Conservation (phyloP, 2,797 vertebrate genomes). For the Amniataba percoides region DNA sequence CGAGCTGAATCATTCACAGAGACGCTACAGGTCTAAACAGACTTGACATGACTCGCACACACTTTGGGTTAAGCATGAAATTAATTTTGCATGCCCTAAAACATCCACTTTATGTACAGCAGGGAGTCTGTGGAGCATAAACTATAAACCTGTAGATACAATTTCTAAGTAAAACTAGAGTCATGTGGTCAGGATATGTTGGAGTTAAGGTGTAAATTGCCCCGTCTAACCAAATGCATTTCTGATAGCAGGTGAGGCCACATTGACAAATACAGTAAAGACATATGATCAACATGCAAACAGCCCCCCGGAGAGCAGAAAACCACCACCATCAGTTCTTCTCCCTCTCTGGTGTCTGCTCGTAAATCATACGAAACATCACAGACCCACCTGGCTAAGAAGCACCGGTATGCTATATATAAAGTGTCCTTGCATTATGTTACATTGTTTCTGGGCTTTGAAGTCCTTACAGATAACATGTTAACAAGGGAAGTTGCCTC, state of each 20-base stretch:
- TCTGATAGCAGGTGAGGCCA: background rate
- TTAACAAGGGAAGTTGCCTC: conserved; percentile 5
- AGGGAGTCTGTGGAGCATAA: background rate
- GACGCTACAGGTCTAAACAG: conserved; percentile 20
- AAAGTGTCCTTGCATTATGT: background rate
- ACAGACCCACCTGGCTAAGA: conserved; percentile 5
- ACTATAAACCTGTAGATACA: background rate
- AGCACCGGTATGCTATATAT: conserved; percentile 4
- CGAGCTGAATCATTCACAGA: conserved; percentile 11
- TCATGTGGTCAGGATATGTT: background rate
- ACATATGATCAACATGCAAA: background rate
- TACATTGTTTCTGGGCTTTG: conserved; percentile 2
- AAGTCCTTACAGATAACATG: conserved; percentile 6
- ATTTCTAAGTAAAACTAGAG: background rate
- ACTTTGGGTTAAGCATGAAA: conserved; percentile 1
- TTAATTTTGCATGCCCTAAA: background rate
- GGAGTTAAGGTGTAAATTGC: background rate
- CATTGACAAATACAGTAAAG: background rate
- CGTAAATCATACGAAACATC: conserved; percentile 6
- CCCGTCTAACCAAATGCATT: background rate
- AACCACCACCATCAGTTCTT: background rate
- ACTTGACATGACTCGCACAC: background rate
- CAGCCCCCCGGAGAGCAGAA: background rate
- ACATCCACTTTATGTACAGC: background rate
- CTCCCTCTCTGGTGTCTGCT: background rate